Conservation (phyloP, 2,797 vertebrate species). For the Pagetopsis macropterus region DNA sequence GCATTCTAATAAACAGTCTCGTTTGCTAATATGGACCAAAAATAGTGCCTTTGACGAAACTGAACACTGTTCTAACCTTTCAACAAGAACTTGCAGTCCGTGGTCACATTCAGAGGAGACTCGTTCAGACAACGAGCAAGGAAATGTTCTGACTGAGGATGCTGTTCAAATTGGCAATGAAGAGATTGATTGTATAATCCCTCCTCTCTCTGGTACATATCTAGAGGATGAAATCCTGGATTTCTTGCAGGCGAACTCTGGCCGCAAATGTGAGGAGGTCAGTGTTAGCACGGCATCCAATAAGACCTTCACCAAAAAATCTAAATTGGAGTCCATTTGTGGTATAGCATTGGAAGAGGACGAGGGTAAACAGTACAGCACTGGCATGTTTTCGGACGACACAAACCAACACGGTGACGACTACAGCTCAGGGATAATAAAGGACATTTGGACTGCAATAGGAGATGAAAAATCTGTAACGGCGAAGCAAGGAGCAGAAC, state of each 20-base stretch:
- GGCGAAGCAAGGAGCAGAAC: conserved; percentile 82
- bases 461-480: conserved; percentile 84
- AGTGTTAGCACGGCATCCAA: conserved; percentile 85
- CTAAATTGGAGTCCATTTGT: conserved; percentile 98
- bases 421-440: conserved; percentile 98
- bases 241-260: conserved; percentile 91
- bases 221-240: conserved; percentile 96
- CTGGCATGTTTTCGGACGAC: conserved; percentile 87
- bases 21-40: conserved; percentile 99
- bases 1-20: conserved; percentile 97
- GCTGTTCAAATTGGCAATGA: conserved; percentile 88
- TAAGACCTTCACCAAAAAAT: conserved; percentile 92
- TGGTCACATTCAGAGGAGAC: conserved; percentile 99
- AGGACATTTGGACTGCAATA: conserved; percentile 97
- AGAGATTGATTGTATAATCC: conserved; percentile 91
- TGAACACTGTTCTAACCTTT: conserved; percentile 99
- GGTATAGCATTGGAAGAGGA: conserved; percentile 95
- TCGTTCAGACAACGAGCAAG: conserved; percentile 96
- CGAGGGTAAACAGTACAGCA: conserved; percentile 88
- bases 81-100: conserved; percentile 98
- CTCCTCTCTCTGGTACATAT: conserved; percentile 91
- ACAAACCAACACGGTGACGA: conserved; percentile 88
- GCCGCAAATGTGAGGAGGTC: conserved; percentile 85
- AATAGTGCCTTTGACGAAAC: conserved; percentile 99
- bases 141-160: conserved; percentile 90